Evolutionary conservation across 2,113 vertebrate species (phyloP), one percentile per base, ranked within the genome.

Genomic region (Pelusios castaneus): DNA sequence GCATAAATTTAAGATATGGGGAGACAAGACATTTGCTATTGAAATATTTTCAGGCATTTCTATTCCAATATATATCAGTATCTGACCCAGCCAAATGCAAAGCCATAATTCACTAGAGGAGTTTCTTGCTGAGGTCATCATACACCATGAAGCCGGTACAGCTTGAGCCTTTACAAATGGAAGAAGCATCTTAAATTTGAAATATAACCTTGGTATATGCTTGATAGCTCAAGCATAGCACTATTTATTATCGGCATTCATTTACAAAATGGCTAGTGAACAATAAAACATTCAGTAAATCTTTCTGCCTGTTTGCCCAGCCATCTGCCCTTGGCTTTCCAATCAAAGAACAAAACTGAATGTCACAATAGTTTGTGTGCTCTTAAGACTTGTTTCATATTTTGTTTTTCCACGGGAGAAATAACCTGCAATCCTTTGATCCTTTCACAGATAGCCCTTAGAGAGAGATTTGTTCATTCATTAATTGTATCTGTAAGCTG

Each of bases 131-230:
- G 17, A 63, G 60, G 51, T 82, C 56, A 73, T 73, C 87, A 55
- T 55, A 27, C 47, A 76, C 54, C 10, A 22, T 45, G 45, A 84
- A 82, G 10, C 34, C 51, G 77, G 4, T 31, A 43, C 12, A 87
- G 22, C 45, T 84, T 67, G 70, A 95, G 17, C 22, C 84, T 89
- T 95, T 84, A 84, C 80, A 56, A 91, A 89, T 0, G 67, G 76
- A 78, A 93, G 87, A 55, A 38, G 22, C 22, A 45, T 93, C 91
- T 89, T 85, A 84, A 88, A 92, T 41, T 41, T 76, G 85, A 88
- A 80, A 85, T 55, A 84, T 5, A 87, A 84, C 38, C 38, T 87
- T 56, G 55, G 29, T 25, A 77, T 84, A 70, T 76, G 27, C 77
- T 90, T 88, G 34, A 24, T 85, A 19, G 75, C 87, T 51, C 47